Conservation (phyloP, 2,113 vertebrate species). For the Hippopotamus amphibius region DNA sequence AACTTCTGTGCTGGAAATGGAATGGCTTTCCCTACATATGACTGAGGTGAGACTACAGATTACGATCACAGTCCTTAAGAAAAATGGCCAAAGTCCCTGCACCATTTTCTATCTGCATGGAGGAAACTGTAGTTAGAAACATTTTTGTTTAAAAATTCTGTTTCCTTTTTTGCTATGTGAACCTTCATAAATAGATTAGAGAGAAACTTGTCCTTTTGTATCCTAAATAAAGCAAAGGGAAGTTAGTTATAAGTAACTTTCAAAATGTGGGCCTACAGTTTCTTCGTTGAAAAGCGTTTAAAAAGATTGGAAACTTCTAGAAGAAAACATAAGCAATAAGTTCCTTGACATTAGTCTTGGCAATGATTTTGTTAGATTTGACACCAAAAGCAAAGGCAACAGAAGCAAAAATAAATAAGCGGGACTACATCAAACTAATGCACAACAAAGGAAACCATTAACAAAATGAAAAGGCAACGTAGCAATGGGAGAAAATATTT, state of each 20-base stretch:
- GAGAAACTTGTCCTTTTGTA: conserved; percentile 26
- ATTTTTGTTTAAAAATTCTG: conserved; percentile 52
- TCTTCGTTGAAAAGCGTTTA: background rate
- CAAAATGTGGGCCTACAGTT: background rate
- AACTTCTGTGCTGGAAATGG: background rate
- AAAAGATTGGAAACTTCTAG: background rate
- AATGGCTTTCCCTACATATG: background rate
- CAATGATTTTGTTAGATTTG: background rate
- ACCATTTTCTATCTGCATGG: background rate
- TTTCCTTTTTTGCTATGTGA: background rate
- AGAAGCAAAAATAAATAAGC: background rate
- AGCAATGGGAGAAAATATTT: background rate
- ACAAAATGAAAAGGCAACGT: background rate
- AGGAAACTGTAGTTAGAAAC: background rate
- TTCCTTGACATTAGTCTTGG: background rate
- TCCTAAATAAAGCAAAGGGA: conserved; percentile 47
- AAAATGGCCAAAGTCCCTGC: background rate
- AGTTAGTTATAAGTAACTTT: conserved; percentile 29
- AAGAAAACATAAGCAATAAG: background rate
- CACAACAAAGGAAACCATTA: background rate
- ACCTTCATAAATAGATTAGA: background rate
- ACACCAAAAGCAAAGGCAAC: background rate
- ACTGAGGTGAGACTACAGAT: background rate
- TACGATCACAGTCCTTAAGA: background rate
- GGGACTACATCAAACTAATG: background rate